Conservation (phyloP, 2,113 vertebrate species). For the Holacanthus passer region DNA sequence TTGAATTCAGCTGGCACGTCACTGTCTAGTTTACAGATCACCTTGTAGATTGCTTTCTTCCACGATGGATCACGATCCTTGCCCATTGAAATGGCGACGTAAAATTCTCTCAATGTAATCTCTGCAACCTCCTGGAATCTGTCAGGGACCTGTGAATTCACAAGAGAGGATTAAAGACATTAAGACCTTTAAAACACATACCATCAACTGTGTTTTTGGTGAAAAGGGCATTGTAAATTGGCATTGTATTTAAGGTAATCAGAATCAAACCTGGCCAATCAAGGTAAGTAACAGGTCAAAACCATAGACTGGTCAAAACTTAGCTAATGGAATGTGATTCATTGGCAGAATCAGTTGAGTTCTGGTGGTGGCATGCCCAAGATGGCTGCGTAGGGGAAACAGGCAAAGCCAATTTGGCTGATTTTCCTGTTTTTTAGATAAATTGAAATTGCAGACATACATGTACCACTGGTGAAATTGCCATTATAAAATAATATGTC, state of each 20-base stretch:
- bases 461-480: no score
- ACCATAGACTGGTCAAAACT: no score
- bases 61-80: conserved; percentile 92
- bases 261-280: neutral
- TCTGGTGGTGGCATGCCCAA: no score
- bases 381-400: no score
- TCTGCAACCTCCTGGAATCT: conserved; percentile 91
- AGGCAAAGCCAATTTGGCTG: no score
- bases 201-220: no score
- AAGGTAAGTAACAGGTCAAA: conserved; percentile 49
- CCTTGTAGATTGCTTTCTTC: conserved; percentile 97
- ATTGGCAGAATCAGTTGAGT: no score
- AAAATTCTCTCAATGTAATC: conserved; percentile 92
- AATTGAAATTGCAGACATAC: no score
- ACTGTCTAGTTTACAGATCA: conserved; percentile 94
- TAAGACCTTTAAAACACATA: neutral
- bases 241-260: conserved; percentile 8
- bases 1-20: conserved; percentile 90
- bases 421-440: no score
- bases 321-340: no score
- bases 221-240: neutral
- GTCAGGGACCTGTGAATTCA: conserved; percentile 87
- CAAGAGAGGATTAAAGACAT: neutral
- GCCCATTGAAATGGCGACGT: conserved; percentile 87
- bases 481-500: no score